Evolutionary conservation across 2,888 invertebrate species (phyloP).

Genomic region (Lepidocyrtinus sp.): DNA sequence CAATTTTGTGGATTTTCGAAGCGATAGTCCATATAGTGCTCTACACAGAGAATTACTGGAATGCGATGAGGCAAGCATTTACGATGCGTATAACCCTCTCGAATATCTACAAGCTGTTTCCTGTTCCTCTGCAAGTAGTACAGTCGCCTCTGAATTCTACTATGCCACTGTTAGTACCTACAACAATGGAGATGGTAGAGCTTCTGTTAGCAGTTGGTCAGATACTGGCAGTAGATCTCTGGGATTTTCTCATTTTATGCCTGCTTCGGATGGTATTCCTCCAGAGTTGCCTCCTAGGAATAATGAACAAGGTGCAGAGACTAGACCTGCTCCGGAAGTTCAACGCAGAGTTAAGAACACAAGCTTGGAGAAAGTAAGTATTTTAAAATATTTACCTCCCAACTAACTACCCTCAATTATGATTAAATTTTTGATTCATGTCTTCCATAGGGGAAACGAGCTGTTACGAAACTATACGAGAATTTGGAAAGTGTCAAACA

Average conservation of each 20-base stretch:
- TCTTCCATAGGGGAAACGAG: conserved; percentile 54
- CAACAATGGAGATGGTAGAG: not conserved
- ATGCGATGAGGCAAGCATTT: conserved; percentile 75
- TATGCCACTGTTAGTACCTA: conserved; percentile 29
- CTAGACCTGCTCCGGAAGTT: conserved; percentile 61
- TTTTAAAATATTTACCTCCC: not conserved
- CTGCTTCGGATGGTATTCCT: conserved; percentile 70
- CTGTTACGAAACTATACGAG: conserved; percentile 66
- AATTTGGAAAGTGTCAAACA: conserved; percentile 69
- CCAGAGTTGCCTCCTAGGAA: conserved; percentile 79
- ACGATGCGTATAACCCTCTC: conserved; percentile 85
- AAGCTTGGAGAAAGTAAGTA: conserved; percentile 28
- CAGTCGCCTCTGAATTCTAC: conserved; percentile 54
- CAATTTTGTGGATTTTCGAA: not conserved
- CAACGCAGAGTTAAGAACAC: conserved; percentile 36
- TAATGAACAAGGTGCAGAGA: conserved; percentile 71
- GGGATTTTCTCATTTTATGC: conserved; percentile 48
- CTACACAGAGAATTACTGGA: conserved; percentile 43
- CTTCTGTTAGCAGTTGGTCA: not conserved
- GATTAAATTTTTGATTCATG: conserved; percentile 21
- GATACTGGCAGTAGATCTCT: conserved; percentile 27
- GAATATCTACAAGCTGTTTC: conserved; percentile 80
- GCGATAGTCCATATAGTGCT: conserved; percentile 46
- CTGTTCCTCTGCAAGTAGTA: conserved; percentile 62
- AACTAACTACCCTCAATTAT: not conserved